A percentile compares a stretch with the other conserved stretches of the same genome.
Evolutionary conservation across 1,140 invertebrate species (phyloP).

Genomic region (Ostrea edulis): DNA sequence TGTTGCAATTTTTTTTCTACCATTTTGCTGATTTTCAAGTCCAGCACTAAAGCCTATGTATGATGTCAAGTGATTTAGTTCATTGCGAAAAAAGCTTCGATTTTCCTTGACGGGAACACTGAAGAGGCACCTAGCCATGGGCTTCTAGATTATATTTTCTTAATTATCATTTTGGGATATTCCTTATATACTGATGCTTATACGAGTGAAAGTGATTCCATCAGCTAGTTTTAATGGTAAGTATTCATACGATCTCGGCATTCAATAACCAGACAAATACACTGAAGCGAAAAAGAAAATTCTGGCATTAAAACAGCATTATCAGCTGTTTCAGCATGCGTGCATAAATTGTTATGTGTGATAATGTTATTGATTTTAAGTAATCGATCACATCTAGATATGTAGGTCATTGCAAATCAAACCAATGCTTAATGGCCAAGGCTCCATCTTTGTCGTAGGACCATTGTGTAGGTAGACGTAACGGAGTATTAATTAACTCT

Average conservation of each 20-base stretch:
- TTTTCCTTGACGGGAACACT: not conserved
- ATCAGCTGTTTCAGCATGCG: slow-evolving; percentile 35
- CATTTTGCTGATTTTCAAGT: slow-evolving; percentile 18
- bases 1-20: slow-evolving; percentile 34
- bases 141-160: slow-evolving; percentile 28
- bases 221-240: slow-evolving; percentile 37
- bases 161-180: slow-evolving; percentile 38
- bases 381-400: slow-evolving; percentile 1
- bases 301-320: not conserved
- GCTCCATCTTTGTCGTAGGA: not conserved
- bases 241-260: not conserved
- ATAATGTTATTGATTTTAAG: slow-evolving; percentile 26
- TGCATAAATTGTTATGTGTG: slow-evolving; percentile 32
- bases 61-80: not conserved
- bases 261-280: not conserved
- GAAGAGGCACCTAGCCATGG: slow-evolving; percentile 4
- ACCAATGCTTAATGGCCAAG: not conserved
- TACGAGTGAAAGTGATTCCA: slow-evolving; percentile 15
- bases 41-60: not conserved
- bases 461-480: not conserved
- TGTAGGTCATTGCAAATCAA: not conserved
- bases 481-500: not conserved
- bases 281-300: not conserved
- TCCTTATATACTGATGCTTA: slow-evolving; percentile 29
- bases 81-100: not conserved